Evolutionary conservation across 1,140 invertebrate species (phyloP).

Genomic region (Drosophila ohnishii): DNA sequence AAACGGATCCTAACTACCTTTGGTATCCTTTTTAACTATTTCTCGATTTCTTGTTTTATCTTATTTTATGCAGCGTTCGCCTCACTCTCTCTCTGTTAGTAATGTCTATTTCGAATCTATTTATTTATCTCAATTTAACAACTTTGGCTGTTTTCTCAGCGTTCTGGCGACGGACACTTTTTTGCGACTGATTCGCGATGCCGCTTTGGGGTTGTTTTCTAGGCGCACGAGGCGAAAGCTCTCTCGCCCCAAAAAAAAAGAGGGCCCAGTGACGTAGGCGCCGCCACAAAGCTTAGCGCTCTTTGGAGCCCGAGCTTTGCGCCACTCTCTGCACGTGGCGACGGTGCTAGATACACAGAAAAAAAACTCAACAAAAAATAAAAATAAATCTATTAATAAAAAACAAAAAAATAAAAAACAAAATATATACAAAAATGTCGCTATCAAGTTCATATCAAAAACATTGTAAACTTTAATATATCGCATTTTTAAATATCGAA

Average conservation of each 20-base stretch:
- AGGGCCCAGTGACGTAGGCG: slow-evolving; percentile 52
- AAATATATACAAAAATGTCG: background rate
- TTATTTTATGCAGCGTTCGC: slow-evolving; percentile 5
- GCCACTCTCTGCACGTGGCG: slow-evolving; percentile 36
- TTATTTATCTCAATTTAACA: slow-evolving; percentile 35
- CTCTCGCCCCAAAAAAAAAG: slow-evolving; percentile 46
- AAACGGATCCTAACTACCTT: slow-evolving; percentile 11
- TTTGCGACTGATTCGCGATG: slow-evolving; percentile 81
- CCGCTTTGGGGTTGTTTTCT: slow-evolving; percentile 78
- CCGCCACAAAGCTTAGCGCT: slow-evolving; percentile 25
- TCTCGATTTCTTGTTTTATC: background rate
- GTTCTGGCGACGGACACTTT: slow-evolving; percentile 79
- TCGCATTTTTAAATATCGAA: background rate
- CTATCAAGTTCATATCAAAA: background rate
- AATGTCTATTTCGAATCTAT: slow-evolving; percentile 25
- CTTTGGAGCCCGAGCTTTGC: slow-evolving; percentile 32
- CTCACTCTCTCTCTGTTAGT: slow-evolving; percentile 4
- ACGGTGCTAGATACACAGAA: background rate
- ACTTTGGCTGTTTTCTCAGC: slow-evolving; percentile 53
- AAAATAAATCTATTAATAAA: no score
- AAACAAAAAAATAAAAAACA: no score
- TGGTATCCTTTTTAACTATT: background rate
- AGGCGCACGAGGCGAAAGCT: slow-evolving; percentile 64
- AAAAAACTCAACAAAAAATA: no score
- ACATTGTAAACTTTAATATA: background rate